Percentiles rank a stretch among this genome's conserved stretches.
phyloP scores from a whole-genome alignment of 2,113 vertebrate genomes.

The Lycaon pictus region DNA sequence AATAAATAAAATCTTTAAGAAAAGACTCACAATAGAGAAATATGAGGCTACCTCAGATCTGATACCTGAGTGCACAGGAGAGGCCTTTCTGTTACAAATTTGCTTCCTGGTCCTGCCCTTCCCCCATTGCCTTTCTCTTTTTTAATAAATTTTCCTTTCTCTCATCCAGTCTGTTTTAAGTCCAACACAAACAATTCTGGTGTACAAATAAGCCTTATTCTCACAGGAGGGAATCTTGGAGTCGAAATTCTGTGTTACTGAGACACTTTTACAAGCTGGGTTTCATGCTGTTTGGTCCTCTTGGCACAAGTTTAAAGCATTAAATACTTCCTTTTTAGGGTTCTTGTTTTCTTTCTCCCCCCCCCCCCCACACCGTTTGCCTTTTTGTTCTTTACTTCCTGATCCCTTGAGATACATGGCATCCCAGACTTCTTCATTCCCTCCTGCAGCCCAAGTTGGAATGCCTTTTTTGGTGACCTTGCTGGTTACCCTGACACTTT shows the following conservation, averaged over 20 bases:
- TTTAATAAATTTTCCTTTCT: neutral
- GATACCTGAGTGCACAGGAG: neutral
- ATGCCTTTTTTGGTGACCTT: neutral
- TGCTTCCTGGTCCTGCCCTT: neutral
- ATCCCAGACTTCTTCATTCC: neutral
- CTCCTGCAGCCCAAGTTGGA: neutral
- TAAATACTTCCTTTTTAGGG: neutral
- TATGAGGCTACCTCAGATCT: neutral
- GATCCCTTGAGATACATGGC: neutral
- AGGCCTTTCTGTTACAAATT: neutral
- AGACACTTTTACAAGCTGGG: neutral
- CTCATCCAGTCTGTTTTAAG: neutral
- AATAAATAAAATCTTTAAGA: too few species aligned
- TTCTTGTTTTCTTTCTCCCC: neutral
- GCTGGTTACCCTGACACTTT: neutral
- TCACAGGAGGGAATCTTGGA: neutral
- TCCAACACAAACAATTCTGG: neutral
- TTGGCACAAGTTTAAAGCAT: constrained; percentile 25
- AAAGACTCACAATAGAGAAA: neutral
- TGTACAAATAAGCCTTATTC: constrained; percentile 15
- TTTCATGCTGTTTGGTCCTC: neutral
- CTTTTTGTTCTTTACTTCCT: neutral
- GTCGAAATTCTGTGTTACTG: neutral
- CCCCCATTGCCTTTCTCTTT: neutral
- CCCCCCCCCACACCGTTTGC: neutral